Conservation (phyloP, 2,113 vertebrate genomes). For the Oreochromis aureus region DNA sequence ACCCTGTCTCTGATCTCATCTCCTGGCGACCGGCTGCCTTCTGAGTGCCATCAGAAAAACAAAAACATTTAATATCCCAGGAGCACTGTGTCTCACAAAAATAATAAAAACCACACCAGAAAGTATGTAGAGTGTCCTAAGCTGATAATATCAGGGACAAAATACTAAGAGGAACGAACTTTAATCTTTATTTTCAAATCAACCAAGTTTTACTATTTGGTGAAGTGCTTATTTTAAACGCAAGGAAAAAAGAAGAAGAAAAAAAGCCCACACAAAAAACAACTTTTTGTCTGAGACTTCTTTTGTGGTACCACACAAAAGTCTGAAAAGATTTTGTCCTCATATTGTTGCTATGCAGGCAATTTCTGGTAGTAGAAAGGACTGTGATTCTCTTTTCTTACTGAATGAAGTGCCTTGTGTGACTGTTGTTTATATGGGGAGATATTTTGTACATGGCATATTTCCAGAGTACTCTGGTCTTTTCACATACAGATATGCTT, state of each 20-base stretch:
- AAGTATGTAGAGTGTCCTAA: conserved; percentile 6
- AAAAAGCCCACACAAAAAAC: conserved; percentile 26
- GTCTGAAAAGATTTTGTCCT: conserved; percentile 53
- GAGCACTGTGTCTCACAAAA: conserved; percentile 51
- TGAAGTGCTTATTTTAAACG: conserved; percentile 74
- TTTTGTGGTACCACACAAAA: conserved; percentile 55
- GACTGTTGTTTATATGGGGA: conserved; percentile 90
- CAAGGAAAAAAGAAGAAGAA: conserved; percentile 59
- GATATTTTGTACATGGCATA: conserved; percentile 88
- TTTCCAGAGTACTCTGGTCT: conserved; percentile 88
- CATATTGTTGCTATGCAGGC: conserved; percentile 82
- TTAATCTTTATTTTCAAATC: conserved; percentile 73
- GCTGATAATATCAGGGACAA: conserved; percentile 46
- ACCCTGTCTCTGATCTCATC: conserved; percentile 6
- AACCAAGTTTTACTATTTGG: conserved; percentile 58
- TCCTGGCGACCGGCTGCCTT: conserved; percentile 50
- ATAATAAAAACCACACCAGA: conserved; percentile 12
- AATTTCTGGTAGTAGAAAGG: conserved; percentile 82
- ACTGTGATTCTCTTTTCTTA: conserved; percentile 81
- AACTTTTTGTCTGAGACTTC: neutral
- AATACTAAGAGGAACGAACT: conserved; percentile 66
- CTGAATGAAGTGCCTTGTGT: conserved; percentile 98
- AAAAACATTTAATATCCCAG: conserved; percentile 43
- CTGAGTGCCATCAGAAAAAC: conserved; percentile 47
- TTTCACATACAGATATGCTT: conserved; percentile 85